A percentile compares a stretch with the other conserved stretches of the same genome.
These are phyloP conservation scores for Crocodylus rhombifer DNA, from an alignment of 2,797 vertebrate species.

Conservation along the genomic window DNA sequence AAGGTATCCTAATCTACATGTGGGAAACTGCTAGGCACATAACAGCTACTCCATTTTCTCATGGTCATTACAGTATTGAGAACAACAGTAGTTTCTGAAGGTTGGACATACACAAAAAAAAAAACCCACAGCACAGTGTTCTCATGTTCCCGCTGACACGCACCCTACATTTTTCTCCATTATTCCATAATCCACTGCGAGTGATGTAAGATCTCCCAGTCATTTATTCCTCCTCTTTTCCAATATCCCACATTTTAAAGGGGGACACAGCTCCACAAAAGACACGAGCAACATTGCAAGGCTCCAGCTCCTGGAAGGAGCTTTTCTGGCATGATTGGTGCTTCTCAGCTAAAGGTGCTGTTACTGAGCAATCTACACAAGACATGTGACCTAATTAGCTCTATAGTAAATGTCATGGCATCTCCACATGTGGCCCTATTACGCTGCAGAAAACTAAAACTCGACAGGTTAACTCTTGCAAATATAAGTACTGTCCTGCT, in stretches of 20 bases:
- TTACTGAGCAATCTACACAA: not conserved
- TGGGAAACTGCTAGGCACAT: not conserved
- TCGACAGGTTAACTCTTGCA: no score
- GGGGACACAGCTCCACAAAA: not conserved
- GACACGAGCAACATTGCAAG: constrained; percentile 20
- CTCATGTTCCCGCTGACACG: not conserved
- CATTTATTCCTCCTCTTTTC: not conserved
- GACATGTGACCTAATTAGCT: no score
- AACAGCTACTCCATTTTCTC: not conserved
- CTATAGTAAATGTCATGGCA: no score
- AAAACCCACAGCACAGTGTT: not conserved
- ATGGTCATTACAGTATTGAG: not conserved
- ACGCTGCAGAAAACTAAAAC: no score
- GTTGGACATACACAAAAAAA: not conserved
- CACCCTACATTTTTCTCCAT: not conserved
- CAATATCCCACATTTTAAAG: not conserved
- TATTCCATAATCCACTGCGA: not conserved
- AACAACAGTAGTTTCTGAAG: not conserved
- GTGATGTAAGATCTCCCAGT: not conserved
- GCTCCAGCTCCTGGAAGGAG: not conserved
- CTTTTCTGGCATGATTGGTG: not conserved
- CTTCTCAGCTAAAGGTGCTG: not conserved
- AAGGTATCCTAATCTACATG: not conserved
- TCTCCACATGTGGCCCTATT: no score
- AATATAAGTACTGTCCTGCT: no score